Percentiles rank a stretch among this genome's conserved stretches.
These are phyloP conservation scores for Argopecten irradians DNA, from an alignment of 1,140 invertebrate genomes.

Conservation along the genomic window DNA sequence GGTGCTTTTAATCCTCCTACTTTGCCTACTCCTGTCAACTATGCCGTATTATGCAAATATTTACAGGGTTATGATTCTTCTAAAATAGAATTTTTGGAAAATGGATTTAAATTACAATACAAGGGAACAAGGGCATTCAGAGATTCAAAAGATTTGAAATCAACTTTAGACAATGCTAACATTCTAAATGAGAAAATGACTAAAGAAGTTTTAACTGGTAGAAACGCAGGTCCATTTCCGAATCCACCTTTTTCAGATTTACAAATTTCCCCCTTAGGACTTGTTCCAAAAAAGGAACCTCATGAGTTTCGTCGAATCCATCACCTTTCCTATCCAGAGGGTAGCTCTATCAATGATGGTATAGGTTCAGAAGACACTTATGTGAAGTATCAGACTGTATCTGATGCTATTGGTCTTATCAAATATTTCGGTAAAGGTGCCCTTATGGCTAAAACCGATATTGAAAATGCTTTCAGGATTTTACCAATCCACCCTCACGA, in stretches of 20 bases:
- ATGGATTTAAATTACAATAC: neutral
- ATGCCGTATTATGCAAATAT: no score
- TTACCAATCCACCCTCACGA: slow-evolving; percentile 24
- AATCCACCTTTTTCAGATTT: neutral
- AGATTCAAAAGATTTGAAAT: slow-evolving; percentile 17
- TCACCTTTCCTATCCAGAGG: slow-evolving; percentile 42
- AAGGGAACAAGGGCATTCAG: neutral
- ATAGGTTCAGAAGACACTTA: neutral
- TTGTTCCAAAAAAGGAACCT: slow-evolving; percentile 45
- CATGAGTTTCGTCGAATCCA: slow-evolving; percentile 49
- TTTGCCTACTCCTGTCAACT: no score
- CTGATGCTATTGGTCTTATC: slow-evolving; percentile 30
- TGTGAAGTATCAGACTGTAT: slow-evolving; percentile 40
- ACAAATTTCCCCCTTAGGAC: slow-evolving; percentile 37
- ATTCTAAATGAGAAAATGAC: slow-evolving; percentile 37
- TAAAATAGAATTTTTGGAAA: no score
- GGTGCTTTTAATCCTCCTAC: no score
- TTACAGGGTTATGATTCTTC: no score
- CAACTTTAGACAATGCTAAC: neutral
- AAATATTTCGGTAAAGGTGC: neutral
- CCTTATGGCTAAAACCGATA: slow-evolving; percentile 47
- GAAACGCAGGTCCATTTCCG: slow-evolving; percentile 28
- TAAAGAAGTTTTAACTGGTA: slow-evolving; percentile 31
- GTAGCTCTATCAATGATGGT: slow-evolving; percentile 42
- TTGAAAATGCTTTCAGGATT: slow-evolving; percentile 36